Conservation (phyloP, 2,888 invertebrate species). For the Acanthacorydalis orientalis region DNA sequence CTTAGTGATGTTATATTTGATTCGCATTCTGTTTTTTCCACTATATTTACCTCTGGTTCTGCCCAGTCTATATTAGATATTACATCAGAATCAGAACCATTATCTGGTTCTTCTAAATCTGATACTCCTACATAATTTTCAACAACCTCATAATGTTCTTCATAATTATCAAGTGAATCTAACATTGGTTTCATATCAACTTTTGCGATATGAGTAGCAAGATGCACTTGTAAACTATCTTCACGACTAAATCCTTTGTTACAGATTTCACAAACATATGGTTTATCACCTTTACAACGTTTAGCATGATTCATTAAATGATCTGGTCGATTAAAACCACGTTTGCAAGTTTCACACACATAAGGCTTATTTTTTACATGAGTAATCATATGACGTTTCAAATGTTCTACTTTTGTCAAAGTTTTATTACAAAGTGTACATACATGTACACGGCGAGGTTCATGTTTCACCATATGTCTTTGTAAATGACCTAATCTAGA, state of each 20-base stretch:
- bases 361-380: slow-evolving; percentile 27
- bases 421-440: slow-evolving; percentile 28
- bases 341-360: slow-evolving; percentile 25
- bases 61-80: background rate
- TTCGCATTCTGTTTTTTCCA: background rate
- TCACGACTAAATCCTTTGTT: slow-evolving; percentile 26
- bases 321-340: slow-evolving; percentile 23
- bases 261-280: slow-evolving; percentile 28
- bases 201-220: slow-evolving; percentile 21
- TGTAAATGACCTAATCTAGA: slow-evolving; percentile 22
- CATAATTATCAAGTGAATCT: slow-evolving; percentile 25
- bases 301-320: slow-evolving; percentile 23
- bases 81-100: background rate
- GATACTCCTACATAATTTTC: slow-evolving; percentile 10
- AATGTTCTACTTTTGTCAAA: slow-evolving; percentile 28
- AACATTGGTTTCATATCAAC: slow-evolving; percentile 20
- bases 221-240: slow-evolving; percentile 25
- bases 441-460: slow-evolving; percentile 20
- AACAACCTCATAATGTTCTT: slow-evolving; percentile 23
- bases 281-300: slow-evolving; percentile 19
- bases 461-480: slow-evolving; percentile 23
- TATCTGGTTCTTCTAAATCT: background rate
- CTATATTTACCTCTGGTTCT: background rate
- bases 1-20: background rate
- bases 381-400: slow-evolving; percentile 29